Conservation (phyloP, 1,140 invertebrate genomes). For the Orussus abietinus region DNA sequence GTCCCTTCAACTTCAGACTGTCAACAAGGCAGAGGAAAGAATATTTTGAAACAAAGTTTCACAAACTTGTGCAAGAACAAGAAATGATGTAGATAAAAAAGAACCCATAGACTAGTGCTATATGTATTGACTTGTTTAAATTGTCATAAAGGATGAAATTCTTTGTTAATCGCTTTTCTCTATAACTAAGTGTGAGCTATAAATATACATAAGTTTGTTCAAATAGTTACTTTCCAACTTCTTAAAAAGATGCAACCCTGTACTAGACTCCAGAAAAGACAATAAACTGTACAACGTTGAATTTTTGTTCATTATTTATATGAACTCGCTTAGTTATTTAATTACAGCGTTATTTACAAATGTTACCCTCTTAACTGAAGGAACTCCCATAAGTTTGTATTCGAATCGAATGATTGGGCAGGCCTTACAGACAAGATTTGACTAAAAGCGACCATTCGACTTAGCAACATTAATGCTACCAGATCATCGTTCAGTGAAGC, state of each 20-base stretch:
- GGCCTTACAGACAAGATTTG: not conserved
- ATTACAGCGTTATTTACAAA: constrained; percentile 20
- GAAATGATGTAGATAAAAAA: constrained; percentile 13
- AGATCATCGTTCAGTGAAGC: constrained; percentile 3
- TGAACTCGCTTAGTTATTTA: too few relatives aligned
- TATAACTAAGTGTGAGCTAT: constrained; percentile 9
- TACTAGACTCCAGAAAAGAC: not conserved
- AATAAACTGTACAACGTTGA: not conserved
- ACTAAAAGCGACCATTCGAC: not conserved
- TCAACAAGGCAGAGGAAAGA: constrained; percentile 62
- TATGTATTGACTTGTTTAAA: constrained; percentile 2
- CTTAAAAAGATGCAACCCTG: not conserved
- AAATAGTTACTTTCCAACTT: constrained; percentile 10
- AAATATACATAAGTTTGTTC: constrained; percentile 16
- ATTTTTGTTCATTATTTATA: constrained; percentile 5
- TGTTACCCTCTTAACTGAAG: constrained; percentile 1
- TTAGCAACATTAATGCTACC: too few relatives aligned
- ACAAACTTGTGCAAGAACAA: constrained; percentile 11
- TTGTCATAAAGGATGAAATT: constrained; percentile 6
- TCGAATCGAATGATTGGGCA: not conserved
- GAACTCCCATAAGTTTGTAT: not conserved
- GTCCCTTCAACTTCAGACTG: constrained; percentile 60
- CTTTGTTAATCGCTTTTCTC: constrained; percentile 1
- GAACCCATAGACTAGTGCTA: constrained; percentile 7
- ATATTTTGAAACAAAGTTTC: constrained; percentile 54